A percentile compares a stretch with the other conserved stretches of the same genome.
Evolutionary conservation across 2,888 invertebrate genomes (phyloP).

Genomic region (Camptogramma bilineatum): DNA sequence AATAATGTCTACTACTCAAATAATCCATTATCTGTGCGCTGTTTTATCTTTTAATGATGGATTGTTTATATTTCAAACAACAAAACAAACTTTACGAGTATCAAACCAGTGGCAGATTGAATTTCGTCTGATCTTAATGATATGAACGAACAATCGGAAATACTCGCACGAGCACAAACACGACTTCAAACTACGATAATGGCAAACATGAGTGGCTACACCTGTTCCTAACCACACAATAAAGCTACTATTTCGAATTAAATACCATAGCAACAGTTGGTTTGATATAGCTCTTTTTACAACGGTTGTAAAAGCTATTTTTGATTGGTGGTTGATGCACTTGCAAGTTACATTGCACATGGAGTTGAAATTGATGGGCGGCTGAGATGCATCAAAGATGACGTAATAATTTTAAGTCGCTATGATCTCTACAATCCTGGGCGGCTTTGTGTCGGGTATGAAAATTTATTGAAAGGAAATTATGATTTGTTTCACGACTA

Average conservation of each 20-base stretch:
- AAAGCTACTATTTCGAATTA: conserved; percentile 35
- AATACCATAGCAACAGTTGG: conserved; percentile 28
- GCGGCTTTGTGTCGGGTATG: conserved; percentile 10
- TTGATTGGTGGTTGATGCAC: conserved; percentile 27
- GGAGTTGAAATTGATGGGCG: conserved; percentile 33
- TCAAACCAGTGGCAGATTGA: not conserved
- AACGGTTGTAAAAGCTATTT: conserved; percentile 31
- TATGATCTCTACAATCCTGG: conserved; percentile 23
- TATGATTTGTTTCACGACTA: not conserved
- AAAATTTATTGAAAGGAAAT: conserved; percentile 10
- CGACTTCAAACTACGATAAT: conserved; percentile 27
- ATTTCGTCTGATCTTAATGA: conserved; percentile 10
- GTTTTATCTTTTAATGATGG: not conserved
- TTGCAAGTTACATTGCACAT: conserved; percentile 27
- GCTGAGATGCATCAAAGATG: conserved; percentile 34
- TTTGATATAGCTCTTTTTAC: conserved; percentile 26
- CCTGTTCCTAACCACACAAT: conserved; percentile 36
- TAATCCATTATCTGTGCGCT: not conserved
- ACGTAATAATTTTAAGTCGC: conserved; percentile 32
- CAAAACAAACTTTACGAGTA: not conserved
- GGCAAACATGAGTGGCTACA: conserved; percentile 36
- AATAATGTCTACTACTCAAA: not conserved
- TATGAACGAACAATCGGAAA: conserved; percentile 1
- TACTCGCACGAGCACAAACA: conserved; percentile 28
- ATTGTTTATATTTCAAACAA: not conserved